A percentile compares a stretch with the other conserved stretches of the same genome.
Evolutionary conservation across 2,888 invertebrate species (phyloP).

Genomic region (Hypena proboscidalis): DNA sequence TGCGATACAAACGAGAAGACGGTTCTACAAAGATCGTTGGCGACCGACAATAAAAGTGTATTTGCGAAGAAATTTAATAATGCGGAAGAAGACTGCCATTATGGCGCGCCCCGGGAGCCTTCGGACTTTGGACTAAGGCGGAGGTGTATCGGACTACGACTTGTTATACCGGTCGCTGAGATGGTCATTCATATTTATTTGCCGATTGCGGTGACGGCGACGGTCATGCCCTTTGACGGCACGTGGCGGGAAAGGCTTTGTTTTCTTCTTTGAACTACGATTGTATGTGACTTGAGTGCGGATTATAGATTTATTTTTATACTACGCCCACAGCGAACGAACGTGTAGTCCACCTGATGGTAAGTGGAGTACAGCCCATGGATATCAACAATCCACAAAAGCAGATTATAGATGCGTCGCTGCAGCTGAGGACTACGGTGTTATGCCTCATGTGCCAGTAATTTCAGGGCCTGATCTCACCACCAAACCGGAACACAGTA

Average conservation of each 20-base stretch:
- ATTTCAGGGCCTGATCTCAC: no score
- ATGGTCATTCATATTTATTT: slow-evolving; percentile 59
- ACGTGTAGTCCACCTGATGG: no score
- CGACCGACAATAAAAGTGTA: slow-evolving; percentile 80
- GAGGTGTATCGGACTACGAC: slow-evolving; percentile 37
- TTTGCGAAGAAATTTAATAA: slow-evolving; percentile 86
- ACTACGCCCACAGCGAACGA: no score
- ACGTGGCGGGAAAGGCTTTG: slow-evolving; percentile 19
- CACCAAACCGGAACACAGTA: no score
- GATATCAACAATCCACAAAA: no score
- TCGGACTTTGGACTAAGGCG: slow-evolving; percentile 44
- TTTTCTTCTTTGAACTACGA: no score
- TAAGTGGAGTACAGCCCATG: no score
- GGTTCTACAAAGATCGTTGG: slow-evolving; percentile 74
- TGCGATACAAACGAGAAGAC: slow-evolving; percentile 78
- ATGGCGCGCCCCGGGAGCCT: slow-evolving; percentile 60
- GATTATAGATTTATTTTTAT: slow-evolving; percentile 20
- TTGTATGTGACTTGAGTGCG: no score
- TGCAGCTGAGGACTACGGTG: no score
- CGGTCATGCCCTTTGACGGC: not conserved
- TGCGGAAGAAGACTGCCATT: slow-evolving; percentile 81
- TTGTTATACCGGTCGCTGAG: slow-evolving; percentile 47
- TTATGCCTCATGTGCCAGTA: no score
- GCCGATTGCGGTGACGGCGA: slow-evolving; percentile 2
- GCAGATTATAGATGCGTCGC: no score